These are phyloP conservation scores for Archilochus colubris DNA, from an alignment of 2,113 vertebrate species.

Conservation along the genomic window DNA sequence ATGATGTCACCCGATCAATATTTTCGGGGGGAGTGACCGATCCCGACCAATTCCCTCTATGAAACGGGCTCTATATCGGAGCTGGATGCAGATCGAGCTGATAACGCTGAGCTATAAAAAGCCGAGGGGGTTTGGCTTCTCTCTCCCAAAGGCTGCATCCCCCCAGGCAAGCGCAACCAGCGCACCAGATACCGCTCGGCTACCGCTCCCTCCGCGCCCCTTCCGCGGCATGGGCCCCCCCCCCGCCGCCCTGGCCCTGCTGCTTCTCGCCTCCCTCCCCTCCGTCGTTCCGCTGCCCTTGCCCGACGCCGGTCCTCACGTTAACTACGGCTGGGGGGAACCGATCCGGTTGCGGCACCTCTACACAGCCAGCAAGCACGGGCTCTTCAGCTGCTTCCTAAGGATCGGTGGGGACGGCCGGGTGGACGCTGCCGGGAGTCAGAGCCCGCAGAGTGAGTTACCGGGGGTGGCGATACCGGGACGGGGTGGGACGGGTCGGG, in stretches of 20 bases:
- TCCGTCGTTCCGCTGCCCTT: constrained; percentile 66
- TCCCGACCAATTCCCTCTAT: constrained; percentile 35
- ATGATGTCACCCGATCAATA: constrained; percentile 62
- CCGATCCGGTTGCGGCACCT: constrained; percentile 86
- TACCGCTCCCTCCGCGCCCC: background rate
- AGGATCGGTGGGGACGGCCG: constrained; percentile 83
- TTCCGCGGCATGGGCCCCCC: background rate
- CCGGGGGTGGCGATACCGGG: background rate
- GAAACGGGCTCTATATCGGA: constrained; percentile 43
- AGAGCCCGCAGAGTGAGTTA: constrained; percentile 86
- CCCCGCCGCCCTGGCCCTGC: constrained; percentile 54
- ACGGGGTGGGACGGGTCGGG: background rate
- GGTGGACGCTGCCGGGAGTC: constrained; percentile 80
- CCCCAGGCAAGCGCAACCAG: background rate
- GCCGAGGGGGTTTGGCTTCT: constrained; percentile 40
- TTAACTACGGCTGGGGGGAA: constrained; percentile 87
- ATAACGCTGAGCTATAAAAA: constrained; percentile 84
- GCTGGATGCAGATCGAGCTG: constrained; percentile 75
- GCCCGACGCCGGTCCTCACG: constrained; percentile 81
- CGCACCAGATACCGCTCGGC: background rate
- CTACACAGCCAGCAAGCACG: constrained; percentile 82
- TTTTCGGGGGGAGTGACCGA: constrained; percentile 48
- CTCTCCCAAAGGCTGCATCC: constrained; percentile 18
- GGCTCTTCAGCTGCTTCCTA: constrained; percentile 82
- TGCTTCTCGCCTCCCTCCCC: constrained; percentile 51